Base-by-base conservation (phyloP, 1,140 invertebrate genomes). In the Lucilia cuprina region DNA sequence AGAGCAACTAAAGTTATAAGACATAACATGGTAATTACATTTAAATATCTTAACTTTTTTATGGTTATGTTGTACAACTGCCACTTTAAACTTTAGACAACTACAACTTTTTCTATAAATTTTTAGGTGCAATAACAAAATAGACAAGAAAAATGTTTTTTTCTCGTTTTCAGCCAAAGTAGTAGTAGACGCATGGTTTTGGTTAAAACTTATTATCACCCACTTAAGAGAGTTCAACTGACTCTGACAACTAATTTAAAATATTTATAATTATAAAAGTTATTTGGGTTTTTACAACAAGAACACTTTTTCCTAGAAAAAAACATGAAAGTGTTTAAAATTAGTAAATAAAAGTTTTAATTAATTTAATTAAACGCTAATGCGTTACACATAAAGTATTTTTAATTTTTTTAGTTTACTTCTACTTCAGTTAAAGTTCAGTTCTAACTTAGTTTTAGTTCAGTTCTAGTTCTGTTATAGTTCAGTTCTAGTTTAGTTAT, bases 151-250 rank as follows among this genome's bases (percentile, higher is more conserved):
- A 55, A 55, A 12, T 55, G 3, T 14, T 55, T 55, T 55, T 55
- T 55, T 55, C 17, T 14, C 0, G 2, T 41, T 55, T 55, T 55
- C 12, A 55, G 25, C 50, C 10, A 55, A 55, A 5, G 17, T 2
- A 30, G 1, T 30, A 2, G 25, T 30, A 30, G 50, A 10, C 4
- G 50, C 17, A 55, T 55, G 50, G 0, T 55, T 77, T 41, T 77
- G 74, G 74, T 77, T 77, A 41, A 77, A 77, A 35, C 74, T 77
- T 35, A 77, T 77, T 77, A 77, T 77, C 34, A 77, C 74, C n/a
- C 74, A 77, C 74, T 77, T 77, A 77, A n/a, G 74, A 41, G 74
- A 77, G 34, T 77, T 77, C 34, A 35, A 14, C 35, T 17, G 21
- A 19, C 34, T n/a, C 74, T 77, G 34, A 41, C 34, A 77, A 34